Evolutionary conservation across 2,888 invertebrate genomes (phyloP).

Genomic region (Erebia epiphron): DNA sequence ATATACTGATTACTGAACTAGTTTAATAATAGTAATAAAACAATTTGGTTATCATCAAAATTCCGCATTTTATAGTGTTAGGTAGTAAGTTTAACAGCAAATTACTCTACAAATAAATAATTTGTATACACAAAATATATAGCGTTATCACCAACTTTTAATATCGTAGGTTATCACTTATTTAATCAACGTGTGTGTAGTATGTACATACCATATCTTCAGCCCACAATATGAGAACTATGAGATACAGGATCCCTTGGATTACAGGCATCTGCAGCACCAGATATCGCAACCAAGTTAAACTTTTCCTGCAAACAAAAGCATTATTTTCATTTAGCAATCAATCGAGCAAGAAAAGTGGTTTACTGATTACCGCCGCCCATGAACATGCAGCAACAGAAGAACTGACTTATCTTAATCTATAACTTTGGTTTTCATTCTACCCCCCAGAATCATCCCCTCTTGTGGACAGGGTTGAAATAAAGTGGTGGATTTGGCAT

Average conservation of each 20-base stretch:
- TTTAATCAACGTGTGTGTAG: slow-evolving; percentile 9
- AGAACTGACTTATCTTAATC: too few species aligned
- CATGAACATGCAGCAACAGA: too few species aligned
- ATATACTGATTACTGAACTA: too few species aligned
- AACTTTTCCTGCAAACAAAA: slow-evolving; percentile 75
- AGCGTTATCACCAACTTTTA: background rate
- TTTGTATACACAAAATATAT: background rate
- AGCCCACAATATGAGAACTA: slow-evolving; percentile 84
- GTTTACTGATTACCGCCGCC: too few species aligned
- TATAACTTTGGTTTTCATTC: too few species aligned
- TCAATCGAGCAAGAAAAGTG: too few species aligned
- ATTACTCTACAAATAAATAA: background rate
- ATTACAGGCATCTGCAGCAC: slow-evolving; percentile 88
- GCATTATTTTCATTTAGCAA: background rate
- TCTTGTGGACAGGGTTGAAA: background rate
- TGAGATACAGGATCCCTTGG: slow-evolving; percentile 84
- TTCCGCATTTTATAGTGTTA: too few species aligned
- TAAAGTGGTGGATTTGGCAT: too few species aligned
- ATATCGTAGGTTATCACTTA: too few species aligned
- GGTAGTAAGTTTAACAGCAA: background rate
- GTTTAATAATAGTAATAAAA: too few species aligned
- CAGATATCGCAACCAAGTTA: slow-evolving; percentile 80
- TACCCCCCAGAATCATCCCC: too few species aligned
- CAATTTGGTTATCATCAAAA: too few species aligned
- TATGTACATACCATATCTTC: slow-evolving; percentile 84